These are phyloP conservation scores for Perca schrenkii DNA, from an alignment of 2,113 vertebrate genomes.

Conservation along the genomic window DNA sequence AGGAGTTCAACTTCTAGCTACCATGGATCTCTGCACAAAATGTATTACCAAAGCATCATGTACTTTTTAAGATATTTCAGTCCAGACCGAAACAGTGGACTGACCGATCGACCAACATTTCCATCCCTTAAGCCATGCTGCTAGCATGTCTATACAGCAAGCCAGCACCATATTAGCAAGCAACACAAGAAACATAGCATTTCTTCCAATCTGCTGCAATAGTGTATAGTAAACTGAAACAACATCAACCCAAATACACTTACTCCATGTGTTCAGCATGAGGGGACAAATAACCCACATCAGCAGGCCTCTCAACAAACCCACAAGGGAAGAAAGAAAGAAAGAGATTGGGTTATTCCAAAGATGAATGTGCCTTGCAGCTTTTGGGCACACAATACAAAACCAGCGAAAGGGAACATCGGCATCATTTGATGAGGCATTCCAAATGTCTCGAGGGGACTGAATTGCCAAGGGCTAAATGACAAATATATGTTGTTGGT, in stretches of 20 bases:
- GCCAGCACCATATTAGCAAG: neutral
- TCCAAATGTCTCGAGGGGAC: constrained; percentile 79
- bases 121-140: neutral
- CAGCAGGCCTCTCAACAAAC: constrained; percentile 75
- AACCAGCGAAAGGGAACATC: constrained; percentile 83
- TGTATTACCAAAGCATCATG: neutral
- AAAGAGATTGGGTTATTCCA: constrained; percentile 83
- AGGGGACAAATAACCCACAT: constrained; percentile 82
- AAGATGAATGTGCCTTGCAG: constrained; percentile 84
- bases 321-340: constrained; percentile 71
- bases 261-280: constrained; percentile 70
- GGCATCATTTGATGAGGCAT: constrained; percentile 86
- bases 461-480: constrained; percentile 80
- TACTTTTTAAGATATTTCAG: neutral
- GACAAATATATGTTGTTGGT: constrained; percentile 83
- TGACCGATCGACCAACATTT: neutral
- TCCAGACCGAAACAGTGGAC: neutral
- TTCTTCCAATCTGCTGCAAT: constrained; percentile 34
- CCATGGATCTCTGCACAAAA: neutral
- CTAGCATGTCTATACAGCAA: neutral
- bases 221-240: constrained; percentile 45
- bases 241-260: constrained; percentile 71
- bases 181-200: neutral
- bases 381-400: constrained; percentile 86
- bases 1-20: neutral